Base-by-base conservation (phyloP, 2,888 invertebrate genomes). In the Mesodorylaimus sp. region DNA sequence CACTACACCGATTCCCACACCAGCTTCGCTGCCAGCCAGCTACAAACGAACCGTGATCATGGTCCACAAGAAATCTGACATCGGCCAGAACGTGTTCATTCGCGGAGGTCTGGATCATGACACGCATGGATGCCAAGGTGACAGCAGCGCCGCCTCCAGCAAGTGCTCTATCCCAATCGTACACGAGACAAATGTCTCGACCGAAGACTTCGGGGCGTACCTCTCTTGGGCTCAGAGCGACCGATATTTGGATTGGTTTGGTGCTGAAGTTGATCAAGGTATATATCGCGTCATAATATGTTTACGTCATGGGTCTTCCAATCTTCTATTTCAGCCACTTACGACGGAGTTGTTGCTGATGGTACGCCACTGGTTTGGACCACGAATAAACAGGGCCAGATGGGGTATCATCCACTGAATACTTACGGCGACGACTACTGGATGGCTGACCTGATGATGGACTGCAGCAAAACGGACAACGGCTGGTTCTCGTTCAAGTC, bases 401-500 rank as follows among this genome's bases (percentile, higher is more conserved):
- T 56, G 13, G 64, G 61, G 28, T 65, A 63, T 54, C 62, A 62
- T 45, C 59, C 57, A 3, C 55, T 59, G 7, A 65, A 66, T 57
- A 66, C 60, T 49, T 70, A 60, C 53, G 70, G 69, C 1, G 57
- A 62, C 2, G 66, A 66, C 47, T 70, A 69, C 57, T 70, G 70
- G 70, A 59, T 70, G 52, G 60, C 67, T n/a, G 66, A 68, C 47
- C 47, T 69, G 1, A 60, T 64, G 24, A 68, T 70, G 66, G 69
- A 70, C 54, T 70, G 70, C 54, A 59, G 59, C 7, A 60, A 62
- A 52, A 62, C 66, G 0, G 60, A 65, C 41, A 55, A 61, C 16
- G 68, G 70, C 16, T 70, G 69, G 68, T 70, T 71, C 53, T 70
- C 71, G 55, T 46, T 71, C 24, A 70, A 70, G n/a, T n/a, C n/a